A percentile compares a stretch with the other conserved stretches of the same genome.
Evolutionary conservation across 2,888 invertebrate species (phyloP).

Genomic region (Drosophila flavopinicola): DNA sequence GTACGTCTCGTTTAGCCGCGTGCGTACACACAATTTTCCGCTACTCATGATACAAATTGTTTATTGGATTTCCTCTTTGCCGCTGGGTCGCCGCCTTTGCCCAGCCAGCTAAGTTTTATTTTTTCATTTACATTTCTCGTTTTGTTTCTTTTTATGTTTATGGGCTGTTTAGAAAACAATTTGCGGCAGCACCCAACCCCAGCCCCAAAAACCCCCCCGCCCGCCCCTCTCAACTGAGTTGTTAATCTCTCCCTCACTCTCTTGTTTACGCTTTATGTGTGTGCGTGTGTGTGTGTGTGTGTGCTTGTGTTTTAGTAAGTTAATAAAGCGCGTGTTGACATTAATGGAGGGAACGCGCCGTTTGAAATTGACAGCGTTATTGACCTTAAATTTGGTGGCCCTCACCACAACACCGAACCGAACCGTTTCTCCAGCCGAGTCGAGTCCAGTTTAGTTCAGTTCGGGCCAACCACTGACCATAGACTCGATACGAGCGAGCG

Average conservation of each 20-base stretch:
- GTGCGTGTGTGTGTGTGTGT: slow-evolving; percentile 10
- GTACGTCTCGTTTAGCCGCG: slow-evolving; percentile 67
- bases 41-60: slow-evolving; percentile 78
- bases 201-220: neutral
- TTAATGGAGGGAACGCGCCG: slow-evolving; percentile 74
- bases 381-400: slow-evolving; percentile 69
- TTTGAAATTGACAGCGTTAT: slow-evolving; percentile 76
- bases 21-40: slow-evolving; percentile 78
- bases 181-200: slow-evolving; percentile 43
- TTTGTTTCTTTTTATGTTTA: slow-evolving; percentile 76
- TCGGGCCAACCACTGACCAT: slow-evolving; percentile 36
- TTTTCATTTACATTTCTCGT: slow-evolving; percentile 77
- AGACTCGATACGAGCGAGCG: slow-evolving; percentile 30
- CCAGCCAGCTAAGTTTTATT: slow-evolving; percentile 70
- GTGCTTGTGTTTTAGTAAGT: slow-evolving; percentile 51
- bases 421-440: slow-evolving; percentile 4
- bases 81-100: slow-evolving; percentile 25
- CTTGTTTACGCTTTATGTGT: neutral
- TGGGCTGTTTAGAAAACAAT: slow-evolving; percentile 77
- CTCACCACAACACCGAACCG: neutral
- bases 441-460: no score
- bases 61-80: slow-evolving; percentile 76
- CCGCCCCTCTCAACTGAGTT: slow-evolving; percentile 27
- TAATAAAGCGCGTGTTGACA: slow-evolving; percentile 75
- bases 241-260: slow-evolving; percentile 39